These are phyloP conservation scores for Florisuga fusca DNA, from an alignment of 2,797 vertebrate genomes.

Conservation along the genomic window DNA sequence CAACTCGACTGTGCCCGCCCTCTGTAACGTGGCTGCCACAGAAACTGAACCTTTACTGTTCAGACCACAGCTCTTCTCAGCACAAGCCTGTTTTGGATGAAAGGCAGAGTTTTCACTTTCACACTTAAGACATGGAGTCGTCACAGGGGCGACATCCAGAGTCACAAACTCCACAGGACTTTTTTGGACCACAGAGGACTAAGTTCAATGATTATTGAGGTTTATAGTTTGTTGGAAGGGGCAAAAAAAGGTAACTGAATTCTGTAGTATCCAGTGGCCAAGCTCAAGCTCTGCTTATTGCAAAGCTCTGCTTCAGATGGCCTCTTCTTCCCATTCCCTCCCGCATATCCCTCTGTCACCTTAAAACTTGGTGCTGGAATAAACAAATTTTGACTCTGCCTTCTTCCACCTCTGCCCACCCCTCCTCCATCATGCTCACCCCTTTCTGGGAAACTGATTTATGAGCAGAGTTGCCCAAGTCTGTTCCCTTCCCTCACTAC, in stretches of 20 bases:
- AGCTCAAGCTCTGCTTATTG: not conserved
- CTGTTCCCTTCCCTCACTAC: not conserved
- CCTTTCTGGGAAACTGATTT: not conserved
- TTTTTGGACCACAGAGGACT: not conserved
- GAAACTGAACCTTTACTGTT: not conserved
- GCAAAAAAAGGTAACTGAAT: not conserved
- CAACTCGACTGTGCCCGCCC: accelerated
- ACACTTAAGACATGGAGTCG: not conserved
- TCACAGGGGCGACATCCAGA: not conserved
- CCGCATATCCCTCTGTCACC: not conserved
- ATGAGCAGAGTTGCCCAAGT: not conserved
- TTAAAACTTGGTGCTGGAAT: not conserved
- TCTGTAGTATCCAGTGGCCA: not conserved
- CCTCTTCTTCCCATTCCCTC: not conserved
- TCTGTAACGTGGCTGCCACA: not conserved
- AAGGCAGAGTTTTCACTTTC: not conserved
- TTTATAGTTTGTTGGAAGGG: not conserved
- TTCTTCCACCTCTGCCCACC: not conserved
- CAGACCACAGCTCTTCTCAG: not conserved
- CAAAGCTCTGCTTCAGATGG: not conserved
- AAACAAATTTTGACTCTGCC: not conserved
- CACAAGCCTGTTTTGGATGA: not conserved
- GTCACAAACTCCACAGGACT: not conserved
- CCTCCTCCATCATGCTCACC: not conserved
- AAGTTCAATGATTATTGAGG: not conserved